These are phyloP conservation scores for Yponomeuta cagnagella DNA, from an alignment of 2,888 invertebrate genomes.

Conservation along the genomic window DNA sequence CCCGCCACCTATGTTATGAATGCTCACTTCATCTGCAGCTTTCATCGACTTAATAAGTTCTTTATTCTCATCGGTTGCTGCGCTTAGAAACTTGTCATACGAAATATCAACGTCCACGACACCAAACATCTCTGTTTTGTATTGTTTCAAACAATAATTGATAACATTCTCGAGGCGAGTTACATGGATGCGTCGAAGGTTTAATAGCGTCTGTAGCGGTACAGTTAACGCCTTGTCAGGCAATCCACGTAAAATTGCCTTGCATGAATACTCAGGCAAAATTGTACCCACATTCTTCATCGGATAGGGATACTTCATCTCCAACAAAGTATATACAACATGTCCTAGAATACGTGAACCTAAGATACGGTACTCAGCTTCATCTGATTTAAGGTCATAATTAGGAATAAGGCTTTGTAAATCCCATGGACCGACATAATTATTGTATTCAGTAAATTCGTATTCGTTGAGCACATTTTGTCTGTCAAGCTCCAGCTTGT, in stretches of 20 bases:
- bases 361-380: constrained; percentile 57
- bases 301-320: constrained; percentile 63
- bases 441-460: constrained; percentile 75
- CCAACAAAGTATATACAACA: constrained; percentile 69
- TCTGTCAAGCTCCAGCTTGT: constrained; percentile 64
- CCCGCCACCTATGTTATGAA: constrained; percentile 18
- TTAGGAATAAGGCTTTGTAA: constrained; percentile 59
- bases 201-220: constrained; percentile 58
- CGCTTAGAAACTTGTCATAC: constrained; percentile 49
- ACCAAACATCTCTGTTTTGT: constrained; percentile 71
- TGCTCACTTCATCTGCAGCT: constrained; percentile 39
- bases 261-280: constrained; percentile 50
- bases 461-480: constrained; percentile 71
- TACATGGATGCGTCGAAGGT: constrained; percentile 52
- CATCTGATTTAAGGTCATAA: constrained; percentile 55
- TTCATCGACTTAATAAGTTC: constrained; percentile 53
- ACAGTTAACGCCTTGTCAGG: constrained; percentile 53
- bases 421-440: constrained; percentile 71
- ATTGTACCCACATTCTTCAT: constrained; percentile 44
- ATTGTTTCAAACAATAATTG: constrained; percentile 73
- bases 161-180: constrained; percentile 69
- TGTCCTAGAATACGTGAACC: constrained; percentile 67
- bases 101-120: constrained; percentile 63
- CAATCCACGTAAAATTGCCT: constrained; percentile 59
- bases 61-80: constrained; percentile 43